Percentiles rank a stretch among this genome's conserved stretches.
Conservation (phyloP, 2,797 vertebrate species). For the Macropodus opercularis region DNA sequence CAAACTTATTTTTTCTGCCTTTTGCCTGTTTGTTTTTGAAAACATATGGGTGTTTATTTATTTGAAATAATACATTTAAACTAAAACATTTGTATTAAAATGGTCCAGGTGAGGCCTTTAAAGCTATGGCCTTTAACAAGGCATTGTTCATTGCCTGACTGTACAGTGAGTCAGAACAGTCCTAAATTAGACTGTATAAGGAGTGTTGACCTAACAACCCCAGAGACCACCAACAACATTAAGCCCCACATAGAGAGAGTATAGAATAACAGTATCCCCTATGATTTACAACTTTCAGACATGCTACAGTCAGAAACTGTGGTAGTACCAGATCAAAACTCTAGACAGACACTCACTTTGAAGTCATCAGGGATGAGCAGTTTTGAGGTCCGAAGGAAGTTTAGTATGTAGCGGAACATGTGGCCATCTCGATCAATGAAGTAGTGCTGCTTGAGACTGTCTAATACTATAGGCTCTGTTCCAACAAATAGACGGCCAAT, state of each 20-base stretch:
- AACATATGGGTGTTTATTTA: too few species aligned
- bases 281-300: slow-evolving; percentile 14
- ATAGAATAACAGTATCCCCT: too few species aligned
- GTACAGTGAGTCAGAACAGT: background rate
- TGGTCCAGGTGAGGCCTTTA: too few species aligned
- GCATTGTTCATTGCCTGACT: background rate
- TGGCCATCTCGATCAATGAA: slow-evolving; percentile 98
- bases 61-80: too few species aligned
- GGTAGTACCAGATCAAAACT: slow-evolving; percentile 36
- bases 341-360: slow-evolving; percentile 86
- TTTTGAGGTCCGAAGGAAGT: slow-evolving; percentile 96
- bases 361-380: slow-evolving; percentile 97
- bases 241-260: too few species aligned
- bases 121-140: background rate
- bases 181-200: too few species aligned
- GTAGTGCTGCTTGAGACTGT: slow-evolving; percentile 98
- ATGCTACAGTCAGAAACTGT: slow-evolving; percentile 1
- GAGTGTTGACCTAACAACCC: too few species aligned
- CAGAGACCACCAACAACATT: too few species aligned
- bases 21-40: too few species aligned
- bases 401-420: slow-evolving; percentile 98
- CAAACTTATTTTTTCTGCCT: too few species aligned
- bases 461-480: slow-evolving; percentile 96
- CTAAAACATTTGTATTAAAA: too few species aligned
- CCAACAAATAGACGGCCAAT: slow-evolving; percentile 96